Base-by-base conservation (phyloP, 2,888 invertebrate genomes). In the Campoplex capitator region DNA sequence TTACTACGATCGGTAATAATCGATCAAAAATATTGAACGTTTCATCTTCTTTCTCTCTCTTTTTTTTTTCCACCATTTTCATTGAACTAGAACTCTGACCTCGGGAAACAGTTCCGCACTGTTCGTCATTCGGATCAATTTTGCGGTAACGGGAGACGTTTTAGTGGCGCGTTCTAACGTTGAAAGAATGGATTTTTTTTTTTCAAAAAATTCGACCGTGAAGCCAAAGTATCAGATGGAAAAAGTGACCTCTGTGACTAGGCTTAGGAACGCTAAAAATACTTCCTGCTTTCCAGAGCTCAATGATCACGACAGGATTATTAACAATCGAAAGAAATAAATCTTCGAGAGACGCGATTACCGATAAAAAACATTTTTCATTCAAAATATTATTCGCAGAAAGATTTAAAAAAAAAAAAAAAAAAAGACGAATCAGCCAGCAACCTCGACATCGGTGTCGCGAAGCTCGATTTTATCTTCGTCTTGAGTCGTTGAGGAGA, bases 51-150 rank as follows among this genome's bases (percentile, higher is more conserved):
- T 23, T 23, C 23, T 48, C 16, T 51, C 7, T 7, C 0, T 23
- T 67, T 51, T n/a, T 67, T 67, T 82, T 32, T 45, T 54, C 1
- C 54, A 7, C n/a, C 2, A 54, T 42, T 75, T 75, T 28, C 9
- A 48, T 58, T 45, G 48, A 83, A 67, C 28, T 8, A 38, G 65
- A 67, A 76, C 68, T 67, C 62, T 78, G 84, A 74, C 84, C 84
- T 84, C 81, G 84, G 35, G 68, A 83, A n/a, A 23, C 18, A 70
- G 84, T 87, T 87, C 87, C 87, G 84, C 84, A 56, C 78, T 18
- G 70, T 79, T 84, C 81, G 87, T 84, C 84, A 87, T 87, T 78
- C 45, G 51, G 86, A 82, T 75, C 77, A 48, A 32, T 65, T 70
- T 65, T 75, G 48, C 32, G 48, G 32, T 32, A 45, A 35, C 45